These are phyloP conservation scores for Ornithorhynchus anatinus DNA, from an alignment of 2,113 vertebrate species.

Conservation along the genomic window DNA sequence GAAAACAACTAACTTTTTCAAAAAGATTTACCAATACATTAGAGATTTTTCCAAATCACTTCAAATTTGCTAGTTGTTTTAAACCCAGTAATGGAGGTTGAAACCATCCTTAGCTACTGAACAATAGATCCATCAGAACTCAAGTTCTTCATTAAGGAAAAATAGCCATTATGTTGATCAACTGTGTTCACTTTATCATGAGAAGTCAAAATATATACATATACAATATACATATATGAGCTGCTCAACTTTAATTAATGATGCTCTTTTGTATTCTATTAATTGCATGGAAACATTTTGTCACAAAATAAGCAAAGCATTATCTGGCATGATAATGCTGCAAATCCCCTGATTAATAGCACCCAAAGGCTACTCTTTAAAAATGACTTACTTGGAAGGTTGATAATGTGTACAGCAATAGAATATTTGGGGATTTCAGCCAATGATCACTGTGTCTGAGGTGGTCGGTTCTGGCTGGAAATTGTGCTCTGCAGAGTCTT, in stretches of 20 bases:
- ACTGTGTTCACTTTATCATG: not conserved
- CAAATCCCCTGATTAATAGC: slow-evolving; percentile 27
- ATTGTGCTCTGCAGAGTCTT: not conserved
- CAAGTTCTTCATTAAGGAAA: slow-evolving; percentile 19
- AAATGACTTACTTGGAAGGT: slow-evolving; percentile 52
- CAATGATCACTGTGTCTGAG: slow-evolving; percentile 35
- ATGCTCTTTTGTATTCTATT: slow-evolving; percentile 44
- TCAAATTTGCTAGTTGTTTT: not conserved
- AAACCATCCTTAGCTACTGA: not conserved
- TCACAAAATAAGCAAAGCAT: slow-evolving; percentile 55
- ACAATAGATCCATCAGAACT: slow-evolving; percentile 21
- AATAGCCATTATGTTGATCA: slow-evolving; percentile 2
- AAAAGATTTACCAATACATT: not conserved
- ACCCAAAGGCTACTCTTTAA: slow-evolving; percentile 34
- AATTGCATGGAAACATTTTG: slow-evolving; percentile 48
- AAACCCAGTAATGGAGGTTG: not conserved
- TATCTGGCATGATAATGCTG: slow-evolving; percentile 46
- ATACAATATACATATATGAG: not conserved
- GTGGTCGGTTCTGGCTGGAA: slow-evolving; percentile 6
- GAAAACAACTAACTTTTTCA: not conserved
- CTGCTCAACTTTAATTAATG: slow-evolving; percentile 47
- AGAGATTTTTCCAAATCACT: not conserved
- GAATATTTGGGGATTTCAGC: slow-evolving; percentile 4
- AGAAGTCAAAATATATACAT: slow-evolving; percentile 18
- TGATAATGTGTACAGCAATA: slow-evolving; percentile 49